phyloP scores from a whole-genome alignment of 1,140 invertebrate species.

The Drosophila bocki region DNA sequence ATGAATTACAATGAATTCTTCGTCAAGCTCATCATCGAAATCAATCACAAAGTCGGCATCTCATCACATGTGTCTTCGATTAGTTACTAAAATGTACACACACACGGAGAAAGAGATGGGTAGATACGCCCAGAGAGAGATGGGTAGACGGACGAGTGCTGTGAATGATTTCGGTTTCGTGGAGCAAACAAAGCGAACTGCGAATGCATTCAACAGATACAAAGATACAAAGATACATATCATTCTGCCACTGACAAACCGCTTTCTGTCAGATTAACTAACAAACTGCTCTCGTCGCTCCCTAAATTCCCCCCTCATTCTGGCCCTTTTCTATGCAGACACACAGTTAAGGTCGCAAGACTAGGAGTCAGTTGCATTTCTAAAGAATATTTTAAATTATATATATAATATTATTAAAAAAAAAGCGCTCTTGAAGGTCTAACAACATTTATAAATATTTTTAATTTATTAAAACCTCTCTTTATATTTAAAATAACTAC shows the following conservation, averaged over 20 bases:
- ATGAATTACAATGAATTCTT: conserved; percentile 44
- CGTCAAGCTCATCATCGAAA: conserved; percentile 49
- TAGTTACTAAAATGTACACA: conserved; percentile 44
- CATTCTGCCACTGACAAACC: conserved; percentile 63
- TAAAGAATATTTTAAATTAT: no score
- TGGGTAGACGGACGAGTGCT: conserved; percentile 12
- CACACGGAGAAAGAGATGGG: conserved; percentile 13
- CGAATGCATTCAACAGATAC: conserved; percentile 62
- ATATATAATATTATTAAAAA: no score
- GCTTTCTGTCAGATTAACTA: conserved; percentile 76
- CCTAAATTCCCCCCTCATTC: conserved; percentile 19
- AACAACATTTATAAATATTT: not conserved
- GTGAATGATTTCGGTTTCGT: conserved; percentile 29
- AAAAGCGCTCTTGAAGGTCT: not conserved
- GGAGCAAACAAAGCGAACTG: conserved; percentile 45
- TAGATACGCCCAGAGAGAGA: conserved; percentile 6
- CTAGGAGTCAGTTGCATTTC: not conserved
- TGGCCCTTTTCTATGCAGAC: conserved; percentile 3
- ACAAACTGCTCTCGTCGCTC: conserved; percentile 63
- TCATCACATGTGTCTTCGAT: conserved; percentile 53
- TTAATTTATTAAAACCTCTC: not conserved
- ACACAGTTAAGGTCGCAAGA: not conserved
- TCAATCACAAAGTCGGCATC: conserved; percentile 72
- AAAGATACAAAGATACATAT: conserved; percentile 65
- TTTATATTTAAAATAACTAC: not conserved